phyloP scores from a whole-genome alignment of 2,797 vertebrate genomes.

The Sebastiscus albofasciatus region DNA sequence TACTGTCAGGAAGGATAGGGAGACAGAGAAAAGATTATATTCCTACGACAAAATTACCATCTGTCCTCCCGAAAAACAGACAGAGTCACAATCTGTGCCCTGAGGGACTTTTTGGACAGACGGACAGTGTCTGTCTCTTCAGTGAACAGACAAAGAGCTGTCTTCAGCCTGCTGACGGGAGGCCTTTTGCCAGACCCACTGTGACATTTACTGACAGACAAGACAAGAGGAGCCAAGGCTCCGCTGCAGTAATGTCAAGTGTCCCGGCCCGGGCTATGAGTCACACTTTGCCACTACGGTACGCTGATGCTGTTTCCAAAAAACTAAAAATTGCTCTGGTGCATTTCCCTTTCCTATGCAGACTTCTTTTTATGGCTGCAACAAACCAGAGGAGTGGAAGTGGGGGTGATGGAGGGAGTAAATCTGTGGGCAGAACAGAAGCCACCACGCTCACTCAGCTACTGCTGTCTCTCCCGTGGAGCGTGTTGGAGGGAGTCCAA shows the following conservation, averaged over 20 bases:
- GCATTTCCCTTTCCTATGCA: not conserved
- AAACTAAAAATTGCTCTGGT: not conserved
- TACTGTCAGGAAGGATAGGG: not conserved
- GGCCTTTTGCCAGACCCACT: conserved; percentile 55
- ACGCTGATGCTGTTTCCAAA: not conserved
- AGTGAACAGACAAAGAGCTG: conserved; percentile 66
- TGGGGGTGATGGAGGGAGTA: not conserved
- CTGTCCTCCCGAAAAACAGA: conserved; percentile 42
- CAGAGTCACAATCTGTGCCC: conserved; percentile 62
- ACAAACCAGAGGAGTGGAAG: conserved; percentile 1
- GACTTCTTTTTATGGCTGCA: not conserved
- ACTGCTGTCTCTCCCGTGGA: not conserved
- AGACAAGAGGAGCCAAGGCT: conserved; percentile 31
- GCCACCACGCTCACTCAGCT: not conserved
- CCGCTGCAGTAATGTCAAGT: conserved; percentile 46
- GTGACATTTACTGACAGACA: conserved; percentile 76
- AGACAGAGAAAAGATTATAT: conserved; percentile 54
- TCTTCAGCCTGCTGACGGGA: conserved; percentile 64
- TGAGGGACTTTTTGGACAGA: conserved; percentile 39
- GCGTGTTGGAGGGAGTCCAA: not conserved
- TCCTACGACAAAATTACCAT: conserved; percentile 47
- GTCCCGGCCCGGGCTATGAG: conserved; percentile 26
- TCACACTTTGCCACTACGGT: conserved; percentile 31
- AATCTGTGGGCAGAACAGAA: not conserved
- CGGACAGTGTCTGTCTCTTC: conserved; percentile 60